Conservation (phyloP, 1,140 invertebrate genomes). For the Drosophila busckii region DNA sequence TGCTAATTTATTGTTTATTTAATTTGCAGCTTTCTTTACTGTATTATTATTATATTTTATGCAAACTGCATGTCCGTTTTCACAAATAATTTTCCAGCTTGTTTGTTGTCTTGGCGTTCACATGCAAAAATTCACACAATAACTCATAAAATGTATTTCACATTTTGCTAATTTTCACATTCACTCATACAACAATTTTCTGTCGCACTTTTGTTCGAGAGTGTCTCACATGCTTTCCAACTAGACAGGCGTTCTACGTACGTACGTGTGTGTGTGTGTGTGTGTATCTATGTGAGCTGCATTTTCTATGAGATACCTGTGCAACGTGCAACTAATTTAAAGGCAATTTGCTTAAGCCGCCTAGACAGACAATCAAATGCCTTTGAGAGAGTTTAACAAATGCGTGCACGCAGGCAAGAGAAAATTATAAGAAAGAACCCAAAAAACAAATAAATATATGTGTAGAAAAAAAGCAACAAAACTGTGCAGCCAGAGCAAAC, state of each 20-base stretch:
- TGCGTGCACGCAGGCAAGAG: constrained; percentile 34
- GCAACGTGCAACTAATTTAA: constrained; percentile 70
- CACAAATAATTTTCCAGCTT: constrained; percentile 36
- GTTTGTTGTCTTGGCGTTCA: constrained; percentile 56
- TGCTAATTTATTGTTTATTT: constrained; percentile 6
- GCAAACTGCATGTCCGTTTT: constrained; percentile 37
- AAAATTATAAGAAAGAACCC: constrained; percentile 9
- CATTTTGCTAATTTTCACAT: constrained; percentile 39
- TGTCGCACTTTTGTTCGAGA: constrained; percentile 40
- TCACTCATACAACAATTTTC: constrained; percentile 19
- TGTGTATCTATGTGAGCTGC: constrained; percentile 8
- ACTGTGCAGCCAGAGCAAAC: constrained; percentile 35
- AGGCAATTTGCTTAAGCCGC: constrained; percentile 33
- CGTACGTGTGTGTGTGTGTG: constrained; percentile 2
- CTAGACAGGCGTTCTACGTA: no score
- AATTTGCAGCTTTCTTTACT: constrained; percentile 44
- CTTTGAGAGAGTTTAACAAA: constrained; percentile 2
- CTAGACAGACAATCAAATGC: constrained; percentile 27
- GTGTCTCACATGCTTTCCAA: constrained; percentile 13
- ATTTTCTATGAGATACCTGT: no score
- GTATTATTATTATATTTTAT: constrained; percentile 28
- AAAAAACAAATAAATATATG: constrained; percentile 39
- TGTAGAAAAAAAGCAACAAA: constrained; percentile 20
- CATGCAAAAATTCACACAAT: constrained; percentile 75
- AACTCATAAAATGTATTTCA: constrained; percentile 54